A percentile compares a stretch with the other conserved stretches of the same genome.
These are phyloP conservation scores for Aurelia sp. DNA, from an alignment of 30 jellyfish, hydroid and myxozoan species.

Conservation along the genomic window DNA sequence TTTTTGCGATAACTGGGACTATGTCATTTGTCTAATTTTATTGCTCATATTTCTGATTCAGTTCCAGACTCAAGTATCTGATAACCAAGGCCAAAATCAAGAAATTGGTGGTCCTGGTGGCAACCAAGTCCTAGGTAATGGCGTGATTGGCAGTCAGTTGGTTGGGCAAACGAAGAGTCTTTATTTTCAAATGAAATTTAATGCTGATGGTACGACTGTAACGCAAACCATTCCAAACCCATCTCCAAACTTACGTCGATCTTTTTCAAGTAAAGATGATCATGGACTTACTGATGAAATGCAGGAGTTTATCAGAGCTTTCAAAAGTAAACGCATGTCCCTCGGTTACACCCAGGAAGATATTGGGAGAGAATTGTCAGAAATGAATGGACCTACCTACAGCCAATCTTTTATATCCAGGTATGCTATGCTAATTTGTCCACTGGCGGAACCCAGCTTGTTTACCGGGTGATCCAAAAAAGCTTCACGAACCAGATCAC, in stretches of 20 bases:
- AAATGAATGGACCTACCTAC: slow-evolving; percentile 97
- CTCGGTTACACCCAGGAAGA: slow-evolving; percentile 98
- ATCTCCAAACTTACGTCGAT: slow-evolving; percentile 29
- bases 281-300: slow-evolving; percentile 84
- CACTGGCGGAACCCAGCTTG: too few relatives aligned
- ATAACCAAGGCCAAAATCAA: slow-evolving; percentile 5
- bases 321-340: slow-evolving; percentile 86
- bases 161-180: slow-evolving; percentile 59
- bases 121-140: slow-evolving; percentile 45
- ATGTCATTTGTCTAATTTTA: too few relatives aligned
- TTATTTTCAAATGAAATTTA: slow-evolving; percentile 63
- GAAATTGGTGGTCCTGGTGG: slow-evolving; percentile 9
- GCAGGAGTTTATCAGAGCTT: slow-evolving; percentile 88
- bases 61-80: slow-evolving; percentile 53
- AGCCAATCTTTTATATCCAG: slow-evolving; percentile 98
- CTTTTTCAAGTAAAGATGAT: slow-evolving; percentile 85
- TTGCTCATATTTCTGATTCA: not conserved
- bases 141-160: slow-evolving; percentile 47
- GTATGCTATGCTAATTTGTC: slow-evolving; percentile 15
- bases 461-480: too few relatives aligned
- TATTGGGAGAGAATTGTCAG: slow-evolving; percentile 97
- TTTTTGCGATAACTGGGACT: too few relatives aligned
- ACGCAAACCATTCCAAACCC: slow-evolving; percentile 74
- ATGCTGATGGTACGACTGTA: slow-evolving; percentile 72
- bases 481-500: too few relatives aligned